These are phyloP conservation scores for Phoeniculus purpureus DNA, from an alignment of 2,797 vertebrate genomes.

Conservation along the genomic window DNA sequence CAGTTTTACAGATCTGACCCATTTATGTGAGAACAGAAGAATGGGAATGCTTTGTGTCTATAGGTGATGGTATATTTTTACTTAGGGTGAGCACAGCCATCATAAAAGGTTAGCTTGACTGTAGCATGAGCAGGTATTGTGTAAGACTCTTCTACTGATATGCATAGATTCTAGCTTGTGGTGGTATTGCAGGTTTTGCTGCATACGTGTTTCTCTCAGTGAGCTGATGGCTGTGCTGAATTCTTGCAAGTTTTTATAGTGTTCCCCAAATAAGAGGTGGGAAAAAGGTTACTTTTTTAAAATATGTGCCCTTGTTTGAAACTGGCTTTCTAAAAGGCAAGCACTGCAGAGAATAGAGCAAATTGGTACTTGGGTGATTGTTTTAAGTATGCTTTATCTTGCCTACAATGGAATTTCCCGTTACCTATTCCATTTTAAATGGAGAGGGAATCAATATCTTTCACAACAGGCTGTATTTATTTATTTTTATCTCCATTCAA, in stretches of 20 bases:
- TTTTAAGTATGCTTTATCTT: conserved; percentile 9
- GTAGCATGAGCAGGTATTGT: background rate
- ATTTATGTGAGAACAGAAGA: background rate
- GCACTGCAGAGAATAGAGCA: background rate
- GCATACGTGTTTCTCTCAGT: background rate
- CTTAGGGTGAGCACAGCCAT: background rate
- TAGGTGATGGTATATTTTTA: background rate
- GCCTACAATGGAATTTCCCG: background rate
- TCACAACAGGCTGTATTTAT: background rate
- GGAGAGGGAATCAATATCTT: background rate
- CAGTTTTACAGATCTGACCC: background rate
- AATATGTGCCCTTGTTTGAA: background rate
- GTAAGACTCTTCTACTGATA: background rate
- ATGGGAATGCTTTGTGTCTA: background rate
- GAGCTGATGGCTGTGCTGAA: background rate
- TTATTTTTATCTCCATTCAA: background rate
- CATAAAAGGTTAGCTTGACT: background rate
- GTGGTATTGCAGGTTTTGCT: background rate
- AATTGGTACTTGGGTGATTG: background rate
- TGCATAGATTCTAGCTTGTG: background rate
- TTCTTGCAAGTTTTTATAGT: background rate
- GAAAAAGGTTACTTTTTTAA: background rate
- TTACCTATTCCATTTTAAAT: conserved; percentile 20
- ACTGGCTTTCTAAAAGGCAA: background rate
- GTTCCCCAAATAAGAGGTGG: background rate